Evolutionary conservation across 2,797 vertebrate genomes (phyloP), one percentile per base, ranked within the genome.

Genomic region (Rhabdomys pumilio): DNA sequence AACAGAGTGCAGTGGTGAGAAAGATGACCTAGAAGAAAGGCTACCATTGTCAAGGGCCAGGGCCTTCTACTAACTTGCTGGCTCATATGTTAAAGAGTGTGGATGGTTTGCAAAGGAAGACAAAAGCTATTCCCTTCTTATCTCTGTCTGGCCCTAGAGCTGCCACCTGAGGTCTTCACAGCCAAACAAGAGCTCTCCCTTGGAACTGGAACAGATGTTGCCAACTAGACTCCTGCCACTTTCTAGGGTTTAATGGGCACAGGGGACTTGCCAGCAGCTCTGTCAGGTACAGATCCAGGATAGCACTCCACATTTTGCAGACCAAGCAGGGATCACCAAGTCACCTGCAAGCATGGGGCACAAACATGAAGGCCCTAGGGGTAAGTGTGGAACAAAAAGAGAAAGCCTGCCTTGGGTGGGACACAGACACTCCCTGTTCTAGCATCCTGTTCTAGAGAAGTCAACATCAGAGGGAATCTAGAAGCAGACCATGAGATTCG

Each of bases 401-500:
- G 79, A 73, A 7, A 86, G 12, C 10, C 2, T 10, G 5, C 10
- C 29, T 10, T 2, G 0, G 24, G 67, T 29, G 14, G 69, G 11
- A 65, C n/a, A 53, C 3, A 77, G 77, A 8, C 12, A 0, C 29
- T 53, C 57, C 53, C 9, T 11, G 19, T 47, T 41, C 65, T 2
- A 9, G n/a, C 19, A 61, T 13, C 22, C 2, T 29, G 24, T 13
- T 72, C 34, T 92, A 57, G 73, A 75, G 41, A 93, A 69, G 76
- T 17, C 5, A 20, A 72, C 10, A 41, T 47, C 10, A 57, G 41
- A 67, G 38, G 15, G 20, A 79, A 0, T 6, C 0, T 0, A 0
- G n/a, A 61, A 84, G 65, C 3, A 80, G 76, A 87, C n/a, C 77
- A 9, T 3, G 15, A 79, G 55, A 73, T 6, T 6, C n/a, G 22